Evolutionary conservation across 2,888 invertebrate species (phyloP).

Genomic region (Drosophila eohydei): DNA sequence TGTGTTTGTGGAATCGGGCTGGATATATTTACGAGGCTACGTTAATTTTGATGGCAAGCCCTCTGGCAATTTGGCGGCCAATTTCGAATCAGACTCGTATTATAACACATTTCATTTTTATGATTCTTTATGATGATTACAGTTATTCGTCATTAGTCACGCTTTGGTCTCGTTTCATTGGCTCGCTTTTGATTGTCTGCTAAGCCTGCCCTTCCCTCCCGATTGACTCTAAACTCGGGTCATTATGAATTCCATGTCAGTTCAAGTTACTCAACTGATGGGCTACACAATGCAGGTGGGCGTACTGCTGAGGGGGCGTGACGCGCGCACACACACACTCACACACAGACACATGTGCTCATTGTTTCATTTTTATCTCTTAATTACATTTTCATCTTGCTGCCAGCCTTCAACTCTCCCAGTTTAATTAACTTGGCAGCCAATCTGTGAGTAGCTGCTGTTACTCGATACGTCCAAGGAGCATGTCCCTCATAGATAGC

Average conservation of each 20-base stretch:
- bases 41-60: constrained; percentile 72
- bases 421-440: constrained; percentile 73
- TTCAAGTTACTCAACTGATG: constrained; percentile 21
- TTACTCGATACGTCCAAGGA: constrained; percentile 19
- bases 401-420: constrained; percentile 50
- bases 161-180: constrained; percentile 35
- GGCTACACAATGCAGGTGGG: constrained; percentile 29
- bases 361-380: constrained; percentile 74
- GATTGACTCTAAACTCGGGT: constrained; percentile 24
- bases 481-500: constrained; percentile 28
- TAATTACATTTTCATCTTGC: constrained; percentile 74
- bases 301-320: constrained; percentile 28
- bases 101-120: constrained; percentile 42
- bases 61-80: constrained; percentile 52
- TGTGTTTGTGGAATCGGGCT: constrained; percentile 6
- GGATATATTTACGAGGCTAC: constrained; percentile 65
- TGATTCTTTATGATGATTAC: constrained; percentile 66
- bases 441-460: constrained; percentile 28
- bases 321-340: constrained; percentile 4
- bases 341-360: constrained; percentile 6
- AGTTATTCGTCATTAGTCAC: constrained; percentile 63
- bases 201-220: neutral
- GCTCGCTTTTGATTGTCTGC: constrained; percentile 1
- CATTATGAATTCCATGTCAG: constrained; percentile 47
- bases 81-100: constrained; percentile 31